These are phyloP conservation scores for Barypeithes pellucidus DNA, from an alignment of 2,888 invertebrate species.

Conservation along the genomic window DNA sequence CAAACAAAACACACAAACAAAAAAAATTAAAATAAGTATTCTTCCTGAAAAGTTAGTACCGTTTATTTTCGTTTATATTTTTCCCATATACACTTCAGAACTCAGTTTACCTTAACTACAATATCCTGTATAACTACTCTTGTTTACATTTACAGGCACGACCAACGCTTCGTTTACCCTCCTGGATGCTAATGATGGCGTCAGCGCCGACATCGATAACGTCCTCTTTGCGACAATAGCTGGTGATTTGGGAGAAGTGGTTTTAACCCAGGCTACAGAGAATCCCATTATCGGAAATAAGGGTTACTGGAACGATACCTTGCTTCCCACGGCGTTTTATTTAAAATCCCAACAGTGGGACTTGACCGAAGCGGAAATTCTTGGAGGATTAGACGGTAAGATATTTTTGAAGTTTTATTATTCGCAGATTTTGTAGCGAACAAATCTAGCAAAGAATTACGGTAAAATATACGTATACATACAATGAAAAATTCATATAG, in stretches of 20 bases:
- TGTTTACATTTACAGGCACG: conserved; percentile 16
- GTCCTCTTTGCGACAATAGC: conserved; percentile 76
- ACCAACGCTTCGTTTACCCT: conserved; percentile 36
- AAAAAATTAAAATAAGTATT: no score
- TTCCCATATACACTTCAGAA: no score
- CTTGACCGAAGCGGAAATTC: conserved; percentile 79
- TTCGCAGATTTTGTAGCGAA: conserved; percentile 30
- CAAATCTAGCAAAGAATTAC: no score
- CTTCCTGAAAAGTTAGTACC: no score
- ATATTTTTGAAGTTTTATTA: conserved; percentile 10
- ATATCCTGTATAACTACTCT: neutral
- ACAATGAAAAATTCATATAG: no score
- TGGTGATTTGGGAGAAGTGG: conserved; percentile 81
- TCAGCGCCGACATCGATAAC: conserved; percentile 68
- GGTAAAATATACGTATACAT: no score
- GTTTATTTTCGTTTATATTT: no score
- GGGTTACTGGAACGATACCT: conserved; percentile 80
- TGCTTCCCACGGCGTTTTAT: conserved; percentile 75
- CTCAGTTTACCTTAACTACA: no score
- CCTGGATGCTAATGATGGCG: conserved; percentile 24
- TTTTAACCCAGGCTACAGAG: conserved; percentile 76
- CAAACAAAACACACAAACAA: no score
- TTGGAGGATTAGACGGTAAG: conserved; percentile 80
- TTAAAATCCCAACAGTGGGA: conserved; percentile 75
- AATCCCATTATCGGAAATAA: conserved; percentile 71